Conservation (phyloP, 2,113 vertebrate species). For the Sylvietta virens region DNA sequence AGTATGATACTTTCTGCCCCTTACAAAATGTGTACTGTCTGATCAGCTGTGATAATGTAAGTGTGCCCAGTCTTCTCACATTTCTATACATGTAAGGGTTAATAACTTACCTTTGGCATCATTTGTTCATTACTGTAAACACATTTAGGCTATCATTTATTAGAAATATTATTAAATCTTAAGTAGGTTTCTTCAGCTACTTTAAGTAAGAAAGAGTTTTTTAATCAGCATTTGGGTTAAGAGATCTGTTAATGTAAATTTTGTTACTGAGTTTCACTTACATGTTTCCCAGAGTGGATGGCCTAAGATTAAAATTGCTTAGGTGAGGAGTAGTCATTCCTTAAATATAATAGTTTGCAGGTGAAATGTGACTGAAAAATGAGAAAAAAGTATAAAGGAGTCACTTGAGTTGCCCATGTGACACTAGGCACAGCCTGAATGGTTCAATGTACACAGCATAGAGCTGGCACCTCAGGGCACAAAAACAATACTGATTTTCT, state of each 20-base stretch:
- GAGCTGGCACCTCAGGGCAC: not conserved
- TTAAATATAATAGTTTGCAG: not conserved
- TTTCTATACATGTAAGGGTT: fast-evolving
- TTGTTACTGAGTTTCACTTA: not conserved
- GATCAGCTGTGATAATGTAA: conserved; percentile 89
- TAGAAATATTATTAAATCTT: not conserved
- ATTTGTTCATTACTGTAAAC: not conserved
- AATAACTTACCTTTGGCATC: not conserved
- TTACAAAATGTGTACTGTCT: conserved; percentile 87
- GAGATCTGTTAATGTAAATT: not conserved
- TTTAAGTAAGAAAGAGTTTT: not conserved
- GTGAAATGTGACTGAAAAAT: not conserved
- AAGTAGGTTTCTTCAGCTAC: not conserved
- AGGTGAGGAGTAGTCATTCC: not conserved
- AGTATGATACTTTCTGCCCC: conserved; percentile 95
- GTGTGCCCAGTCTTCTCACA: conserved; percentile 32
- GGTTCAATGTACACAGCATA: not conserved
- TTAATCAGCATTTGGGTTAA: not conserved
- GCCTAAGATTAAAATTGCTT: not conserved
- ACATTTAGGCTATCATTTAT: not conserved
- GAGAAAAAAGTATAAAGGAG: not conserved
- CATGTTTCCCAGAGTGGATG: not conserved
- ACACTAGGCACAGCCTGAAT: not conserved
- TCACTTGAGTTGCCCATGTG: not conserved
- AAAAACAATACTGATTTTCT: not conserved